Percentiles rank a stretch among this genome's conserved stretches.
Conservation (phyloP, 2,797 vertebrate species). For the Tinamus major region DNA sequence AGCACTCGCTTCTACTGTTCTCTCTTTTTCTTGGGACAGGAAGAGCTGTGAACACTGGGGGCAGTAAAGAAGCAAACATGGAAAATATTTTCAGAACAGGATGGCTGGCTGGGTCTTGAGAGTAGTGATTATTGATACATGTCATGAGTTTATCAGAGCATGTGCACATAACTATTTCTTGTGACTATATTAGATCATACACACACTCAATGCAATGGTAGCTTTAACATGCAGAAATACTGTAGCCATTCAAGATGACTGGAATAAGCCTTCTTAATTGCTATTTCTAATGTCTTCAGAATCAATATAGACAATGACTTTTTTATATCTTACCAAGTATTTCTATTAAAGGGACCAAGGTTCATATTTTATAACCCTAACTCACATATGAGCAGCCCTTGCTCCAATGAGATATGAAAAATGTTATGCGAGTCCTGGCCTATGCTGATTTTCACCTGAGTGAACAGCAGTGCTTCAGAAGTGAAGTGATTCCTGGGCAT, state of each 20-base stretch:
- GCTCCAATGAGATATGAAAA: constrained; percentile 21
- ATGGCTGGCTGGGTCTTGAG: neutral
- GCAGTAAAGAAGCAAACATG: neutral
- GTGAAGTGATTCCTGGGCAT: constrained; percentile 25
- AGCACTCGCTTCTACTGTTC: neutral
- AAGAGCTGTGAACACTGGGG: neutral
- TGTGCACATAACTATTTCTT: neutral
- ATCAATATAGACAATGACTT: neutral
- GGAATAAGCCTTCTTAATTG: neutral
- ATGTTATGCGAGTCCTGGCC: neutral
- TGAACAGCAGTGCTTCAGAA: neutral
- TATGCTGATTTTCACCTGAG: neutral
- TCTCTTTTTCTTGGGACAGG: neutral
- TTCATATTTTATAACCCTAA: neutral
- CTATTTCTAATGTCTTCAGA: neutral
- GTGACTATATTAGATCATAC: neutral
- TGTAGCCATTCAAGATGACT: neutral
- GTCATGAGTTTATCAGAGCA: neutral
- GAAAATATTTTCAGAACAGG: neutral
- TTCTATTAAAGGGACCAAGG: neutral
- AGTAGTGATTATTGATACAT: neutral
- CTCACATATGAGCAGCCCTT: neutral
- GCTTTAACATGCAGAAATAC: constrained; percentile 9
- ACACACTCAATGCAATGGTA: neutral
- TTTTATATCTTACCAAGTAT: neutral